Base-by-base conservation (phyloP, 2,113 vertebrate genomes). In the Hippocampus mohnikei region DNA sequence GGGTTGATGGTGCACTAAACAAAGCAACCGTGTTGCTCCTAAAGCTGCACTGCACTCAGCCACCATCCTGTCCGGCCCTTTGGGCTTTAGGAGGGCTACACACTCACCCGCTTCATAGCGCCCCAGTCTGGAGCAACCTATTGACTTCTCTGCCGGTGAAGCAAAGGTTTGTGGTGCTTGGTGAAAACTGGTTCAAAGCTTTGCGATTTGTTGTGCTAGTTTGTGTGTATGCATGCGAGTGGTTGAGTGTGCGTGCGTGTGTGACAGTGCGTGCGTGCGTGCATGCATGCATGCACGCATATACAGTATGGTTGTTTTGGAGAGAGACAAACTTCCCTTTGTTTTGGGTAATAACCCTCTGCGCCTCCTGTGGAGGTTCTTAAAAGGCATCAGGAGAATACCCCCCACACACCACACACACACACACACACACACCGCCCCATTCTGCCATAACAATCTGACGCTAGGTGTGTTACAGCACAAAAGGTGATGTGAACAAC, bases 281-380 rank as follows among this genome's bases (percentile, higher is more conserved):
- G 61, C 16, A 15, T 48, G 18, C 10, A 23, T 48, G 63, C 50
- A 27, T 80, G 73, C 55, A 76, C 79, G 76, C 72, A 78, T 67
- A 60, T 69, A n/a, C n/a, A n/a, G n/a, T n/a, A 46, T 74, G 84
- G 72, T 73, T 66, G 76, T 67, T 70, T 21, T 58, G 56, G 85
- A 86, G 85, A 90, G 71, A 78, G 86, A 81, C 41, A 84, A 90
- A 86, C 85, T 84, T 88, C 87, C 87, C 88, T 88, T 81, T 18
- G 20, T 87, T 85, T 79, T 76, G 90, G 88, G 88, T 82, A 85
- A 82, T 88, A 77, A 81, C 80, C 86, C 83, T 82, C 77, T 88
- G 89, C 75, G 77, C 93, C 93, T 94, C 93, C 93, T 86, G 84
- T 92, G 93, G 93, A 93, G 93, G 93, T 89, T 90, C 88, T 84